Conservation (phyloP, 2,113 vertebrate genomes). For the Clarias gariepinus region DNA sequence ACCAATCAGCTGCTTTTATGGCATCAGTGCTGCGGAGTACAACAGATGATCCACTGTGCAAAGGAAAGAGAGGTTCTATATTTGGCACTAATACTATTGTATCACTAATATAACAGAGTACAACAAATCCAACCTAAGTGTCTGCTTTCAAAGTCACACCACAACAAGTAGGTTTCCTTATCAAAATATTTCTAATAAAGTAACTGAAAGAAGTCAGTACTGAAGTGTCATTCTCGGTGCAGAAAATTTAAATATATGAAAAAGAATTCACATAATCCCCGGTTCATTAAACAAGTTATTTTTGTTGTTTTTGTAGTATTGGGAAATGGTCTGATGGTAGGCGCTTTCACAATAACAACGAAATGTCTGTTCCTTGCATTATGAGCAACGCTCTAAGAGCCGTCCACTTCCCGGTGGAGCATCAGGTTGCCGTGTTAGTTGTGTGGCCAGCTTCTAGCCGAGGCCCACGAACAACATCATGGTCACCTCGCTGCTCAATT, state of each 20-base stretch:
- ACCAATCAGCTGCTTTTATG: conserved; percentile 20
- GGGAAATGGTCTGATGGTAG: conserved; percentile 52
- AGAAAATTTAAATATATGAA: conserved; percentile 39
- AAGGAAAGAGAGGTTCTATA: conserved; percentile 62
- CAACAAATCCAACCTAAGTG: conserved; percentile 50
- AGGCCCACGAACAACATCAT: conserved; percentile 19
- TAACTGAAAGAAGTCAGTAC: neutral
- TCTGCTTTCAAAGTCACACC: conserved; percentile 29
- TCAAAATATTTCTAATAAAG: neutral
- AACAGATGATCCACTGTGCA: conserved; percentile 57
- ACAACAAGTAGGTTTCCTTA: conserved; percentile 15
- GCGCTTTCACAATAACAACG: conserved; percentile 54
- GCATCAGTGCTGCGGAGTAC: conserved; percentile 37
- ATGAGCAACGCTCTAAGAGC: conserved; percentile 41
- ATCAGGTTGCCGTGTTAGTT: neutral
- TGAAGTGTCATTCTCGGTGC: neutral
- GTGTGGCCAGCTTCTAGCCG: conserved; percentile 5
- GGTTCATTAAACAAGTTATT: conserved; percentile 60
- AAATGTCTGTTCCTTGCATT: conserved; percentile 40
- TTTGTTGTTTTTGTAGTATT: conserved; percentile 6
- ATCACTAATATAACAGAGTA: conserved; percentile 58
- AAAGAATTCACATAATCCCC: conserved; percentile 64
- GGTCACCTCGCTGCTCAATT: conserved; percentile 28
- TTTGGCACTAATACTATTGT: conserved; percentile 55
- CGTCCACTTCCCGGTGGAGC: neutral